Percentiles rank a stretch among this genome's conserved stretches.
These are phyloP conservation scores for Ivindomyrus marchei DNA, from an alignment of 2,113 vertebrate genomes.

Conservation along the genomic window DNA sequence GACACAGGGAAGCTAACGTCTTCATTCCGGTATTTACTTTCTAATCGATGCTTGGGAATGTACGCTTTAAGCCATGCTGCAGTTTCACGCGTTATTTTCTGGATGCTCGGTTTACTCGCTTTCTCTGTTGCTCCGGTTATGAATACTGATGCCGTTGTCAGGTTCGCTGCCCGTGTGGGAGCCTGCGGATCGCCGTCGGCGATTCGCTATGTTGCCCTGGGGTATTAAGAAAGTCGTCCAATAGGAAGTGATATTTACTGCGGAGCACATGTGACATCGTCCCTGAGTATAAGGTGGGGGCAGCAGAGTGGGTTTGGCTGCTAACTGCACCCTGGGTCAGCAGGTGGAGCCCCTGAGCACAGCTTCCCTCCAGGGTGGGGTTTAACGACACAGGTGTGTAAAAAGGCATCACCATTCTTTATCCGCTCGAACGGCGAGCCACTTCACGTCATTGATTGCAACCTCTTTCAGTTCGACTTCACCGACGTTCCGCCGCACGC, in stretches of 20 bases:
- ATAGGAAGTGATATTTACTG: not conserved
- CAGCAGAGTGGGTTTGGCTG: not conserved
- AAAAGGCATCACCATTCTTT: not conserved
- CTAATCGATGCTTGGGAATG: slow-evolving; percentile 10
- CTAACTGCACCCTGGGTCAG: not conserved
- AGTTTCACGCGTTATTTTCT: not conserved
- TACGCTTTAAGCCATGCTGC: slow-evolving; percentile 8
- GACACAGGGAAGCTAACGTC: slow-evolving; percentile 8
- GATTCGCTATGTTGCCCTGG: not conserved
- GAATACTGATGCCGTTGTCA: not conserved
- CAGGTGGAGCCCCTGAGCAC: not conserved
- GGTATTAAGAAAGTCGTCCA: not conserved
- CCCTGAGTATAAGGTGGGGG: not conserved
- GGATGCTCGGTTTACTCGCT: slow-evolving; percentile 2
- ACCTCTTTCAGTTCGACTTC: not conserved
- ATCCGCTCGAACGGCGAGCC: not conserved
- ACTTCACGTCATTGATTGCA: not conserved
- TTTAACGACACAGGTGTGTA: not conserved
- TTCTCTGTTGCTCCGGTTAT: slow-evolving; percentile 9
- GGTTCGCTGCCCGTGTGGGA: not conserved
- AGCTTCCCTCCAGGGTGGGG: not conserved
- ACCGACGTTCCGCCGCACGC: not conserved
- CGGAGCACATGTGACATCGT: not conserved
- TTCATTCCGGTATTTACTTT: slow-evolving; percentile 14
- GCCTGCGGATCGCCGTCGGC: not conserved